Evolutionary conservation across 37 sponge, comb jelly and placozoan species (phyloP).

Genomic region (Aphrocallistes beatrix): DNA sequence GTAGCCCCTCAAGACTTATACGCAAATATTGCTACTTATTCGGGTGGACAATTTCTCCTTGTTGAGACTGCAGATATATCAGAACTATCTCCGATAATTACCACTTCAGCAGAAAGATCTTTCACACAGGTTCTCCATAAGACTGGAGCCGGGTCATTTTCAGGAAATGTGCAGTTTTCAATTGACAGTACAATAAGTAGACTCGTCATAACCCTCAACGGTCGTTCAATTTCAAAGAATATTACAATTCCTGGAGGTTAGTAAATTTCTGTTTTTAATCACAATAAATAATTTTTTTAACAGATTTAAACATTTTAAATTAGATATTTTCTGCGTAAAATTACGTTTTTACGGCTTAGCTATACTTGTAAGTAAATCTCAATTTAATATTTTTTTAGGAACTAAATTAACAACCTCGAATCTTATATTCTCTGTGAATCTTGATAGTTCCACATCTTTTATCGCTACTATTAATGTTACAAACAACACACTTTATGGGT

Average conservation of each 20-base stretch:
- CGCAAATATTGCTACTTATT: constrained; percentile 13
- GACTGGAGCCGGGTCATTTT: background rate
- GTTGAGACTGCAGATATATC: constrained; percentile 14
- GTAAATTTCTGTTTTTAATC: background rate
- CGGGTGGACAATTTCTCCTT: constrained; percentile 28
- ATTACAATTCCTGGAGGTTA: constrained; percentile 1
- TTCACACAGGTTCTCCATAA: background rate
- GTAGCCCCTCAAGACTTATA: constrained; percentile 14
- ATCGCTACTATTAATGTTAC: constrained; percentile 26
- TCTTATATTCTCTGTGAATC: background rate
- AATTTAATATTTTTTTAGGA: background rate
- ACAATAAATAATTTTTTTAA: too few relatives aligned
- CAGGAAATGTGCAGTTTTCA: background rate
- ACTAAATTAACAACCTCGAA: background rate
- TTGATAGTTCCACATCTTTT: background rate
- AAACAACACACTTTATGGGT: background rate
- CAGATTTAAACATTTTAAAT: too few relatives aligned
- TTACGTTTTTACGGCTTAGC: too few relatives aligned
- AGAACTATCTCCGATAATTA: constrained; percentile 16
- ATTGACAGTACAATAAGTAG: background rate
- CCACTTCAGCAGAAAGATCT: background rate
- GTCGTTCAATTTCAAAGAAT: background rate
- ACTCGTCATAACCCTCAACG: background rate
- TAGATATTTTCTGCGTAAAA: too few relatives aligned
- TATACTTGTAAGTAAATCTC: too few relatives aligned